Evolutionary conservation across 2,888 invertebrate genomes (phyloP).

Genomic region (Parnassius glacialis): DNA sequence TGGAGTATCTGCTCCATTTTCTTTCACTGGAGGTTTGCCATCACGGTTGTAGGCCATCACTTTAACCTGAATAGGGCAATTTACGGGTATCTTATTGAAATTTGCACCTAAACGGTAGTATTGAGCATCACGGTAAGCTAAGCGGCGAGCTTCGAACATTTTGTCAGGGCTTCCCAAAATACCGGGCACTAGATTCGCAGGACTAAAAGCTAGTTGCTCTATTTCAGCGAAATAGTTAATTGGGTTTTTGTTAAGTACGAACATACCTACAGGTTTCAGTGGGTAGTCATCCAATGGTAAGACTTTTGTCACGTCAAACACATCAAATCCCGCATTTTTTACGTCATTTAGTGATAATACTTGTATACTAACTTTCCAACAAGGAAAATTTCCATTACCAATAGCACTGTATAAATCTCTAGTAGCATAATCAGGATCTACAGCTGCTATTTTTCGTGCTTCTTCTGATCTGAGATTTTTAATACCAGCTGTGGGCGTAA

Average conservation of each 20-base stretch:
- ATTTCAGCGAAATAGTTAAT: constrained; percentile 95
- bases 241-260: constrained; percentile 92
- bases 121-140: constrained; percentile 94
- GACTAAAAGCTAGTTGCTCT: constrained; percentile 93
- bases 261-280: constrained; percentile 88
- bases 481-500: constrained; percentile 92
- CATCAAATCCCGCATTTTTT: constrained; percentile 87
- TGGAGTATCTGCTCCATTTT: constrained; percentile 92
- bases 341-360: constrained; percentile 91
- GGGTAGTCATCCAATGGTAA: constrained; percentile 90
- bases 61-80: constrained; percentile 89
- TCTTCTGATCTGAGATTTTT: constrained; percentile 85
- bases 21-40: constrained; percentile 86
- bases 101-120: constrained; percentile 91
- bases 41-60: constrained; percentile 91
- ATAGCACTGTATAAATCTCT: constrained; percentile 94
- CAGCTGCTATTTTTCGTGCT: constrained; percentile 72
- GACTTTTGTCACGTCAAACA: constrained; percentile 94
- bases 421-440: constrained; percentile 92
- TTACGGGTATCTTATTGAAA: constrained; percentile 93
- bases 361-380: constrained; percentile 89
- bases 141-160: constrained; percentile 90
- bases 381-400: constrained; percentile 84
- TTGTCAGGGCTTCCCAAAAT: constrained; percentile 95
- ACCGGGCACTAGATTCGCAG: constrained; percentile 93